phyloP scores from a whole-genome alignment of 2,888 invertebrate genomes.

The Agonopterix subpropinquella region DNA sequence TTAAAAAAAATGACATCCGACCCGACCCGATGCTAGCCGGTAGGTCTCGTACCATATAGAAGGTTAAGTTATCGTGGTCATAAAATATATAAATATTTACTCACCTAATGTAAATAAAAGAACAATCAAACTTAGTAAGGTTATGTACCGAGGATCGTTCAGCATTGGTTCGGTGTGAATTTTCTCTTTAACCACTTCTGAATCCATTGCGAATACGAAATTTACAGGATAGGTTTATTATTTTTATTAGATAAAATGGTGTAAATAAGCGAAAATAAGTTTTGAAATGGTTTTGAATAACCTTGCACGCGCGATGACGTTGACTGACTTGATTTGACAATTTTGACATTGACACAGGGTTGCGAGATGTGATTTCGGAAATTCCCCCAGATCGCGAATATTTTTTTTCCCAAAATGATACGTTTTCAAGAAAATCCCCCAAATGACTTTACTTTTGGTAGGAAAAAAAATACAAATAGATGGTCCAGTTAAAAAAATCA shows the following conservation, averaged over 20 bases:
- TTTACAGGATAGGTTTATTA: neutral
- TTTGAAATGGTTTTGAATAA: neutral
- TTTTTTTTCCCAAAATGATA: too few species aligned
- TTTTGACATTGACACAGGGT: too few species aligned
- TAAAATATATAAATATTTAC: conserved; percentile 17
- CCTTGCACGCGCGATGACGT: neutral
- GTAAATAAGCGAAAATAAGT: neutral
- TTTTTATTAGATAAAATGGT: neutral
- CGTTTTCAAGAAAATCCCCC: too few species aligned
- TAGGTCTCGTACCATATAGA: too few species aligned
- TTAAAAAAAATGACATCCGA: too few species aligned
- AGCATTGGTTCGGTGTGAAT: conserved; percentile 62
- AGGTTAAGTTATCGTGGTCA: too few species aligned
- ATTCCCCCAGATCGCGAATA: too few species aligned
- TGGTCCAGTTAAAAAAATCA: too few species aligned
- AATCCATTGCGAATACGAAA: conserved; percentile 37
- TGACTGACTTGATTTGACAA: neutral
- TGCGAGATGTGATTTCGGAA: too few species aligned
- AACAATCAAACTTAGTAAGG: conserved; percentile 59
- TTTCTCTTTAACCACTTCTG: conserved; percentile 63
- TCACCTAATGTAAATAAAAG: conserved; percentile 59
- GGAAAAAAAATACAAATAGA: too few species aligned
- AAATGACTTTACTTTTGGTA: too few species aligned
- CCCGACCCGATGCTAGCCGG: too few species aligned
- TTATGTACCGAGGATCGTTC: conserved; percentile 67